These are phyloP conservation scores for Ceramica pisi DNA, from an alignment of 2,888 invertebrate genomes.

Conservation along the genomic window DNA sequence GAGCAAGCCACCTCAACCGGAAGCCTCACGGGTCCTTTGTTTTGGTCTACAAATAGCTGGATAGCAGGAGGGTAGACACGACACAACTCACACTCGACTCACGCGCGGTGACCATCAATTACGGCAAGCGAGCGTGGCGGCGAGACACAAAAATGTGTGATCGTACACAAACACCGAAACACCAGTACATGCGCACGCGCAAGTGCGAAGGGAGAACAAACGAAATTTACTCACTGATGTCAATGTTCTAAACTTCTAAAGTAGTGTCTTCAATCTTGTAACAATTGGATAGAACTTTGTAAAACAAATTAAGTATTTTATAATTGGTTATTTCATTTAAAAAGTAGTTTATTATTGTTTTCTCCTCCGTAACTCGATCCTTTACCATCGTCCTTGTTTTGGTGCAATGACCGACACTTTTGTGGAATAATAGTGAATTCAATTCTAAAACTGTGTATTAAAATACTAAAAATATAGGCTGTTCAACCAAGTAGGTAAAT, in stretches of 20 bases:
- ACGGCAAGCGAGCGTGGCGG: slow-evolving; percentile 60
- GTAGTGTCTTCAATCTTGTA: too few species aligned
- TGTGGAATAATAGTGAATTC: too few species aligned
- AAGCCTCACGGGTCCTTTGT: slow-evolving; percentile 44
- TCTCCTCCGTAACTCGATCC: neutral
- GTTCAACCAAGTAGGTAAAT: too few species aligned
- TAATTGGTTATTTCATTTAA: too few species aligned
- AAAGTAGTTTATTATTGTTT: too few species aligned
- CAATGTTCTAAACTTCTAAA: too few species aligned
- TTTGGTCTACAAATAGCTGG: slow-evolving; percentile 47
- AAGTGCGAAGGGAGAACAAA: slow-evolving; percentile 25
- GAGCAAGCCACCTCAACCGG: slow-evolving; percentile 28
- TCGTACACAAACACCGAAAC: slow-evolving; percentile 60
- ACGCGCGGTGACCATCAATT: slow-evolving; percentile 59
- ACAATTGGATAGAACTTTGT: too few species aligned
- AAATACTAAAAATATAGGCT: too few species aligned
- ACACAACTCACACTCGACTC: neutral
- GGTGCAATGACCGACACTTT: too few species aligned
- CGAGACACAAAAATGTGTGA: slow-evolving; percentile 53
- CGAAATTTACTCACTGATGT: too few species aligned
- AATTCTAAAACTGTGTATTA: too few species aligned
- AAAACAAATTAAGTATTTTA: too few species aligned
- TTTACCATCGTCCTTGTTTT: neutral
- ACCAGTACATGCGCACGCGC: slow-evolving; percentile 42
- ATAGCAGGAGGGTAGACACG: slow-evolving; percentile 12